Percentiles rank a stretch among this genome's conserved stretches.
Evolutionary conservation across 1,140 invertebrate genomes (phyloP).

Genomic region (Drosophila santomea): DNA sequence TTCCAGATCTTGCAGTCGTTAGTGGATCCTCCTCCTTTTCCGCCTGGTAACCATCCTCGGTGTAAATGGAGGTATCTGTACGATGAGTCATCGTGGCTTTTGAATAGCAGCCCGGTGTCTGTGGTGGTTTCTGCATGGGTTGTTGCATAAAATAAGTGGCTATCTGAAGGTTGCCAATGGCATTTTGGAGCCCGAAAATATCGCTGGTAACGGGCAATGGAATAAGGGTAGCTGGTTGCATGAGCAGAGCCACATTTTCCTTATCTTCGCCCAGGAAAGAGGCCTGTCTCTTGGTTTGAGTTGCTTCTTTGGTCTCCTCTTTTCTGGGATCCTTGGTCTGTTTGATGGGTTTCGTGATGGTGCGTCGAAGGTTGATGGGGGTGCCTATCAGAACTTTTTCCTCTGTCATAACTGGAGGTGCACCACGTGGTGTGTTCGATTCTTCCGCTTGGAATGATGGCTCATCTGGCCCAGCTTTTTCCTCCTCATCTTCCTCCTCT

Average conservation of each 20-base stretch:
- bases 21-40: slow-evolving; percentile 63
- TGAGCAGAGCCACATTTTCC: slow-evolving; percentile 81
- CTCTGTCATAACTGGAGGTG: slow-evolving; percentile 45
- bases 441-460: slow-evolving; percentile 5
- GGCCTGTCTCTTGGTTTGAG: slow-evolving; percentile 5
- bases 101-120: slow-evolving; percentile 47
- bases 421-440: slow-evolving; percentile 29
- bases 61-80: slow-evolving; percentile 72
- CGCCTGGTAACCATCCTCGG: slow-evolving; percentile 74
- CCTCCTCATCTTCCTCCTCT: slow-evolving; percentile 50
- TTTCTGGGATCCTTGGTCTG: slow-evolving; percentile 19
- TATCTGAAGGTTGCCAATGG: slow-evolving; percentile 81
- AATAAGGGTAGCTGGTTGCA: slow-evolving; percentile 85
- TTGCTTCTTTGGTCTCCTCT: slow-evolving; percentile 7
- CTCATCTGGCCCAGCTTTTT: background rate
- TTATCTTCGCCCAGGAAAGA: slow-evolving; percentile 39
- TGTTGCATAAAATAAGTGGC: slow-evolving; percentile 81
- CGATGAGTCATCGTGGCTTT: slow-evolving; percentile 74
- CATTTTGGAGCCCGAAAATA: slow-evolving; percentile 78
- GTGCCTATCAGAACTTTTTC: slow-evolving; percentile 82
- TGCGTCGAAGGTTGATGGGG: slow-evolving; percentile 79
- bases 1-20: slow-evolving; percentile 22
- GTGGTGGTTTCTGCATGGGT: slow-evolving; percentile 48
- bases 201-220: slow-evolving; percentile 80
- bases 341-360: slow-evolving; percentile 69